Conservation (phyloP, 2,113 vertebrate species). For the Tamias sibiricus region DNA sequence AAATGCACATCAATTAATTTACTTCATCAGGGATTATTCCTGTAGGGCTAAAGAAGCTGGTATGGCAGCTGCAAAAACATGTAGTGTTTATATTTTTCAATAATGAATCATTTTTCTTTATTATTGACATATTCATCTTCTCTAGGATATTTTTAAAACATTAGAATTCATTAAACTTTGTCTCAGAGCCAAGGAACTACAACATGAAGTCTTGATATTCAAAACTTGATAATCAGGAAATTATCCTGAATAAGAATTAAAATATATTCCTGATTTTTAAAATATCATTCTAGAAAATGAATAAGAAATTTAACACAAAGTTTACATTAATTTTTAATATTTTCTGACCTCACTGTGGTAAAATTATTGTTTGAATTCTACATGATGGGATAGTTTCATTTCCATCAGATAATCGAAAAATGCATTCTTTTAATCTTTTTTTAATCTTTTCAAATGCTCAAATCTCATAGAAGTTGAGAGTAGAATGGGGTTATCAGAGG, state of each 20-base stretch:
- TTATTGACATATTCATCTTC: conserved; percentile 63
- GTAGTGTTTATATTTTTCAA: conserved; percentile 43
- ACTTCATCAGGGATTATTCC: conserved; percentile 61
- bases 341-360: not conserved
- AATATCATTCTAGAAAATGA: not conserved
- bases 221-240: not conserved
- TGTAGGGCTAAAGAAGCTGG: conserved; percentile 46
- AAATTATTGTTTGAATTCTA: not conserved
- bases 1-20: conserved; percentile 62
- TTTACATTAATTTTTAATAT: not conserved
- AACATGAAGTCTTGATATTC: conserved; percentile 10
- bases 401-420: not conserved
- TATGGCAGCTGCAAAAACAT: conserved; percentile 57
- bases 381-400: not conserved
- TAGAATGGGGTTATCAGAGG: not conserved
- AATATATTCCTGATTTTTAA: not conserved
- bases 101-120: conserved; percentile 71
- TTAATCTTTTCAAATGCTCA: not conserved
- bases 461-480: not conserved
- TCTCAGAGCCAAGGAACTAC: conserved; percentile 13
- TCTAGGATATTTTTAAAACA: conserved; percentile 27
- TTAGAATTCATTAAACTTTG: conserved; percentile 60
- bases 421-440: not conserved
- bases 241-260: conserved; percentile 23
- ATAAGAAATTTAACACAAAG: not conserved